Evolutionary conservation across 1,140 invertebrate genomes (phyloP).

Genomic region (Sinonovacula constricta): DNA sequence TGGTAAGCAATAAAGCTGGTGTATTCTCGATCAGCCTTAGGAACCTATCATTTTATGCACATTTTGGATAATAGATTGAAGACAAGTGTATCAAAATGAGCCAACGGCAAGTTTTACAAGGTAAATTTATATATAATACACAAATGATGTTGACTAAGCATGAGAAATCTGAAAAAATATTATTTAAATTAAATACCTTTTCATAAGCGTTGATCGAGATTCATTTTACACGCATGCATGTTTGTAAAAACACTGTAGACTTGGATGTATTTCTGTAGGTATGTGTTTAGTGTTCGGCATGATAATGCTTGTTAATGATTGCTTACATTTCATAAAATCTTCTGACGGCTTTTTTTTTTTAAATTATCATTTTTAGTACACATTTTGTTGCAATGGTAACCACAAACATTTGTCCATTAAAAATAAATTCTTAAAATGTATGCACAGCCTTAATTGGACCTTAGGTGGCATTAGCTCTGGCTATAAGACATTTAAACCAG

Average conservation of each 20-base stretch:
- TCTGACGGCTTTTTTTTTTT: too few relatives aligned
- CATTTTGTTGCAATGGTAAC: too few relatives aligned
- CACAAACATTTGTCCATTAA: too few relatives aligned
- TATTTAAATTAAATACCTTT: constrained; percentile 17
- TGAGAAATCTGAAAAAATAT: neutral
- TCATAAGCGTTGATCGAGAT: neutral
- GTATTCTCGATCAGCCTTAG: neutral
- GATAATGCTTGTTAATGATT: too few relatives aligned
- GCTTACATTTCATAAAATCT: too few relatives aligned
- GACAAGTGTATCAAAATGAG: constrained; percentile 68
- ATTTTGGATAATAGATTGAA: neutral
- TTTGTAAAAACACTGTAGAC: neutral
- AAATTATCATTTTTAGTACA: too few relatives aligned
- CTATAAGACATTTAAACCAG: too few relatives aligned
- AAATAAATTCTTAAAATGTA: too few relatives aligned
- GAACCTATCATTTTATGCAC: neutral
- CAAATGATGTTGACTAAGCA: constrained; percentile 4
- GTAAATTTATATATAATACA: constrained; percentile 57
- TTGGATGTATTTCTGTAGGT: neutral
- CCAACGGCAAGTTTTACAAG: constrained; percentile 78
- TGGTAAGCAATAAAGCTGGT: neutral
- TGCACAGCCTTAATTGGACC: too few relatives aligned
- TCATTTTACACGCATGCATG: neutral
- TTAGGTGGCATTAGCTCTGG: too few relatives aligned
- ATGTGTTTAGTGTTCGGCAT: neutral